Conservation (phyloP, 1,140 invertebrate genomes). For the Drosophila cardini region DNA sequence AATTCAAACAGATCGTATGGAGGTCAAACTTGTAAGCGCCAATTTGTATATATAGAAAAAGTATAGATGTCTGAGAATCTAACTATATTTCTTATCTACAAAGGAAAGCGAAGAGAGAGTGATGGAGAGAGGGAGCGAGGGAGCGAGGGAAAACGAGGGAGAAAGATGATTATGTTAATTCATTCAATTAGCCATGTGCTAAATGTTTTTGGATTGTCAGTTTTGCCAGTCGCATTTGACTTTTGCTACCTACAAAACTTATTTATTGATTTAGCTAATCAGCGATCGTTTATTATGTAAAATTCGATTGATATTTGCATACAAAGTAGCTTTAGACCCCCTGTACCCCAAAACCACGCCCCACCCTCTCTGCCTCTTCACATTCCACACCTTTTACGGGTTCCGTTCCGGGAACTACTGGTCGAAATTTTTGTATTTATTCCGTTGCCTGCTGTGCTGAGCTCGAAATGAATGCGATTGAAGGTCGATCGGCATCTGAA, state of each 20-base stretch:
- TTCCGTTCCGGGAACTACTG: slow-evolving; percentile 8
- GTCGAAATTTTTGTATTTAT: background rate
- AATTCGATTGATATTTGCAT: slow-evolving; percentile 72
- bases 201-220: slow-evolving; percentile 55
- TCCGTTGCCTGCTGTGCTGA: slow-evolving; percentile 25
- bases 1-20: slow-evolving; percentile 4
- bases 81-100: background rate
- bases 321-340: slow-evolving; percentile 56
- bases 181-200: slow-evolving; percentile 73
- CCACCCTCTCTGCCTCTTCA: background rate
- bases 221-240: slow-evolving; percentile 57
- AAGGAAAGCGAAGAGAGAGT: background rate
- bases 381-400: no score
- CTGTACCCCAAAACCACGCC: background rate
- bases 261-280: slow-evolving; percentile 83
- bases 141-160: background rate
- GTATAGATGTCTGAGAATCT: background rate
- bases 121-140: background rate
- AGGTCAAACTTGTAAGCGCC: slow-evolving; percentile 11
- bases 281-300: slow-evolving; percentile 79
- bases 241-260: slow-evolving; percentile 77
- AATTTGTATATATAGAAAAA: background rate
- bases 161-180: slow-evolving; percentile 61
- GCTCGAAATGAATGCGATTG: slow-evolving; percentile 5
- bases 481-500: slow-evolving; percentile 33